A percentile compares a stretch with the other conserved stretches of the same genome.
phyloP scores from a whole-genome alignment of 1,140 invertebrate species.

The Musca vetustissima region DNA sequence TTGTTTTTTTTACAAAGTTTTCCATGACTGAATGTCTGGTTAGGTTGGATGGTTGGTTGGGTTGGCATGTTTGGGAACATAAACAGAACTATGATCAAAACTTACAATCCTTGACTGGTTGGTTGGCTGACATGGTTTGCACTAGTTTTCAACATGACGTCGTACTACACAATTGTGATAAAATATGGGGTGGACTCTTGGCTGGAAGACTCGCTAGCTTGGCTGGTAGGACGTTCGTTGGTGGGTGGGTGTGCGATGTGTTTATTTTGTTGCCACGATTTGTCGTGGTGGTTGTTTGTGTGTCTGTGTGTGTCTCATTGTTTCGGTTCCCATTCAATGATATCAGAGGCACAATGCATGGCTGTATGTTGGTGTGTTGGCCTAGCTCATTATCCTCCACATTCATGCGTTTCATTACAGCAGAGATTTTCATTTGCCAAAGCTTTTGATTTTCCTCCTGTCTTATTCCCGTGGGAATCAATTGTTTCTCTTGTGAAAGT shows the following conservation, averaged over 20 bases:
- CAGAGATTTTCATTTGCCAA: not conserved
- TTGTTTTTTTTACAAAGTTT: too few species aligned
- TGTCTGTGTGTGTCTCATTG: not conserved
- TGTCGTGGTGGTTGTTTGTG: not conserved
- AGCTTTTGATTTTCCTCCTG: conserved; percentile 7
- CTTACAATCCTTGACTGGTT: too few species aligned
- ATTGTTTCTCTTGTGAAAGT: too few species aligned
- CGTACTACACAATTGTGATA: too few species aligned
- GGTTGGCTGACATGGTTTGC: too few species aligned
- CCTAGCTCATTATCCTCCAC: conserved; percentile 12
- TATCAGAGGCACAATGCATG: not conserved
- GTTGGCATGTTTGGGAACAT: too few species aligned
- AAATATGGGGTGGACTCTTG: too few species aligned
- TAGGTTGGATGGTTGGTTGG: too few species aligned
- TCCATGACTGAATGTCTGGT: too few species aligned
- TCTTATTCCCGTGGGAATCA: not conserved
- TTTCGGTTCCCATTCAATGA: not conserved
- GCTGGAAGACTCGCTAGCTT: too few species aligned
- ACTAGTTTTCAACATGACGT: too few species aligned
- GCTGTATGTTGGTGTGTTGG: conserved; percentile 1
- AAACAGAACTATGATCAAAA: too few species aligned
- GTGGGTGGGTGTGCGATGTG: not conserved
- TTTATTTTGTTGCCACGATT: not conserved
- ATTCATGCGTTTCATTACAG: conserved; percentile 13
- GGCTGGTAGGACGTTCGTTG: not conserved